These are phyloP conservation scores for Euproctis similis DNA, from an alignment of 2,888 invertebrate genomes.

Conservation along the genomic window DNA sequence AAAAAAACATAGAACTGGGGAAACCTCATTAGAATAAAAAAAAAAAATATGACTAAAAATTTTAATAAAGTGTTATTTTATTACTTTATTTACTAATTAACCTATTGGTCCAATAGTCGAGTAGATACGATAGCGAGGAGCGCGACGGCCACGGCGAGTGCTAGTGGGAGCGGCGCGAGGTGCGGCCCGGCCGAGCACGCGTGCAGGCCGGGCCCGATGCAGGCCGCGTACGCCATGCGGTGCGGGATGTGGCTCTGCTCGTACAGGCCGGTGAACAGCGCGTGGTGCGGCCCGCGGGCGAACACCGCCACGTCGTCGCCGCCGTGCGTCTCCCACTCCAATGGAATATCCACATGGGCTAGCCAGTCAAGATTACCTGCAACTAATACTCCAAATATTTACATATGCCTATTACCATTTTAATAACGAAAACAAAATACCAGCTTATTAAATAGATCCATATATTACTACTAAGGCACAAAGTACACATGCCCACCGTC, in stretches of 20 bases:
- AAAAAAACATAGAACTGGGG: too few species aligned
- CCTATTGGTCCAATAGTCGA: too few species aligned
- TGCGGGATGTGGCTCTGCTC: constrained; percentile 88
- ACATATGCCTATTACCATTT: neutral
- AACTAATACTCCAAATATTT: neutral
- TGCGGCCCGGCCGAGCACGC: constrained; percentile 32
- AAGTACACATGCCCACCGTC: too few species aligned
- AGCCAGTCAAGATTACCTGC: constrained; percentile 31
- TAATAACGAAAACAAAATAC: too few species aligned
- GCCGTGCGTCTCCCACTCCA: constrained; percentile 80
- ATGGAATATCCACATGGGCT: constrained; percentile 68
- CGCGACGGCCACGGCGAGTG: neutral
- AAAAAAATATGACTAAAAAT: too few species aligned
- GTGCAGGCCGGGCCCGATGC: constrained; percentile 76
- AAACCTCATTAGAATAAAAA: too few species aligned
- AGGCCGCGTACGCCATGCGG: constrained; percentile 82
- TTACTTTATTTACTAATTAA: too few species aligned
- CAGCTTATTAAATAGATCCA: too few species aligned
- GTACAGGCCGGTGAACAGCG: constrained; percentile 84
- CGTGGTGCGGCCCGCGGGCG: constrained; percentile 81
- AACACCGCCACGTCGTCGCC: constrained; percentile 86
- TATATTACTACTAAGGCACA: too few species aligned
- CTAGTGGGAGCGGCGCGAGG: neutral
- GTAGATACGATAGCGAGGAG: neutral
- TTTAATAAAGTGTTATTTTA: too few species aligned